A percentile compares a stretch with the other conserved stretches of the same genome.
phyloP scores from a whole-genome alignment of 2,888 invertebrate species.

The Phania funesta region DNA sequence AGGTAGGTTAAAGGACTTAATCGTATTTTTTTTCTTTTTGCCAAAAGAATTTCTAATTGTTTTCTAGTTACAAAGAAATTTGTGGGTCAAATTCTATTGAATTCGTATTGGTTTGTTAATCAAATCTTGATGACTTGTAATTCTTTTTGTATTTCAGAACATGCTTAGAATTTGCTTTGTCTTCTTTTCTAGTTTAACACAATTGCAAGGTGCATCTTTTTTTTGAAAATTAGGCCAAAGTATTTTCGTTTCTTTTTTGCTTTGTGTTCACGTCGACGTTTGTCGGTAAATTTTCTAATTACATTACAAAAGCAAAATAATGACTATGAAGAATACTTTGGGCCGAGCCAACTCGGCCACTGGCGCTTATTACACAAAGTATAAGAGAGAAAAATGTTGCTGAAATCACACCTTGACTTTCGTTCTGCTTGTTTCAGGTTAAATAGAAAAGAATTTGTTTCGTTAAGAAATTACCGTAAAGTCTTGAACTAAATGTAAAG shows the following conservation, averaged over 20 bases:
- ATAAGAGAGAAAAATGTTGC: background rate
- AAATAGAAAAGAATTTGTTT: conserved; percentile 32
- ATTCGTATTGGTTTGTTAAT: conserved; percentile 64
- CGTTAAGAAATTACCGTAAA: conserved; percentile 1
- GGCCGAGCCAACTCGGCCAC: background rate
- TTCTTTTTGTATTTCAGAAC: conserved; percentile 30
- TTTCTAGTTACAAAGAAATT: conserved; percentile 60
- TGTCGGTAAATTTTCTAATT: conserved; percentile 60
- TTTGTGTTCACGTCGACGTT: conserved; percentile 25
- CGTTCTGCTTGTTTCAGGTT: conserved; percentile 42
- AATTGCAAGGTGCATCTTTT: conserved; percentile 33
- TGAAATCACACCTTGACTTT: conserved; percentile 63
- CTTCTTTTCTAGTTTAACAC: background rate
- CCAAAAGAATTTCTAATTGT: conserved; percentile 55
- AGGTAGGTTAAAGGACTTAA: conserved; percentile 19
- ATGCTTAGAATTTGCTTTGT: background rate
- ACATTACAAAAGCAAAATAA: conserved; percentile 60
- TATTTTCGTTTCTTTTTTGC: conserved; percentile 21
- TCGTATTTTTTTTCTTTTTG: conserved; percentile 17
- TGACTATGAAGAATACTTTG: conserved; percentile 39
- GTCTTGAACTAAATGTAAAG: too few relatives aligned
- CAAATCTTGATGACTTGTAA: conserved; percentile 64
- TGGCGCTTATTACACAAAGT: conserved; percentile 58
- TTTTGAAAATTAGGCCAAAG: conserved; percentile 19
- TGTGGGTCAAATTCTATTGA: conserved; percentile 53